Evolutionary conservation across 2,888 invertebrate species (phyloP), one percentile per base, ranked within the genome.

Genomic region (Caenorhabditis sulstoni): DNA sequence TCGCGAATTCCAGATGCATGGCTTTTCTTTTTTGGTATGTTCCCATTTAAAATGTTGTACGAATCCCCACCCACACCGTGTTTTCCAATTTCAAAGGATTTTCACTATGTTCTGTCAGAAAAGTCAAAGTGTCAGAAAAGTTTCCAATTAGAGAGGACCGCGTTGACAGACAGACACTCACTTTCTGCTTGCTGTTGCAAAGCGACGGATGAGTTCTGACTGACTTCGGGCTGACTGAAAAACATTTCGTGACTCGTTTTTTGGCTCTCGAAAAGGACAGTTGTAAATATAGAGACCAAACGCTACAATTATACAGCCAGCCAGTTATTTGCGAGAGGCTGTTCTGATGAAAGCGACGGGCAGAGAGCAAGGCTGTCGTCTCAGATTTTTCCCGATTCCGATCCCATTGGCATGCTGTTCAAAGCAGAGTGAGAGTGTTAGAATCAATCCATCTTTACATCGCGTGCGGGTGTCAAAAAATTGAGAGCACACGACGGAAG

Each of bases 371-470:
- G 3, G 8, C 18, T 23, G 44, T 41, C 4, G 4, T 20, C 53
- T 64, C 23, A 64, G 64, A 57, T 64, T 57, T 71, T 61, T 57
- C 64, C 35, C 55, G 58, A 58, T 49, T 70, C 23, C 52, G 71
- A 71, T 57, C 62, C 52, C 44, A 64, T 73, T 73, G 73, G 55
- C 71, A 71, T 47, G 62, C 73, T 73, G 73, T 73, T 73, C 73
- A 58, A 22, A 55, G 71, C 64, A 39, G 49, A 64, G 71, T 3
- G 41, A 41, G 41, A 73, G 73, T 73, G 73, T 64, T 57, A 64
- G 52, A 73, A 73, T 73, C 73, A 73, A 73, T 73, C 73, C 73
- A 73, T 73, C 73, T 73, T 73, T 73, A 73, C 73, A 73, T 73
- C 64, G 73, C 73, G 57, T 73, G 73, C 64, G 73, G 57, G 73